Conservation (phyloP, 2,888 invertebrate genomes). For the Drosophila phalerata region DNA sequence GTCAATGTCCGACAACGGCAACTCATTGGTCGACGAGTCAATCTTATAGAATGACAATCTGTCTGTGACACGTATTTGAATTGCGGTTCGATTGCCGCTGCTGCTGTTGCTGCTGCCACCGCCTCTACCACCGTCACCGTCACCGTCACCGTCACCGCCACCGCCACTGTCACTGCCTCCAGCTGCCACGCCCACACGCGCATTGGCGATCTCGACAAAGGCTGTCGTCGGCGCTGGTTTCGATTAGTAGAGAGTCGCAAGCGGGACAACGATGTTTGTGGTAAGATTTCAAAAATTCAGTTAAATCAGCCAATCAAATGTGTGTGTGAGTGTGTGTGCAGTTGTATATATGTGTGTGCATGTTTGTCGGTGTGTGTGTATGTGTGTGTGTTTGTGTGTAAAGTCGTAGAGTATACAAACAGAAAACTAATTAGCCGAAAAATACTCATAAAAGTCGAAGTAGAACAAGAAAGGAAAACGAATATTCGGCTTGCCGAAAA, state of each 20-base stretch:
- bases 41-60: conserved; percentile 83
- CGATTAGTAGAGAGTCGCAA: conserved; percentile 22
- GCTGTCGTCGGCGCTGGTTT: conserved; percentile 18
- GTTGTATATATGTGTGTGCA: conserved; percentile 19
- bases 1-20: conserved; percentile 88
- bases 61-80: conserved; percentile 82
- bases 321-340: conserved; percentile 22
- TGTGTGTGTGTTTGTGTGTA: conserved; percentile 19
- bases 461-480: conserved; percentile 20
- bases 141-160: background rate
- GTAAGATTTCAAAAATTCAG: conserved; percentile 3
- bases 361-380: background rate
- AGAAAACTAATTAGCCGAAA: conserved; percentile 67
- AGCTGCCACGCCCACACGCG: conserved; percentile 24
- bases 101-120: conserved; percentile 14
- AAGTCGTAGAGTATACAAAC: conserved; percentile 59
- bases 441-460: conserved; percentile 29
- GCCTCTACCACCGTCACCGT: conserved; percentile 4
- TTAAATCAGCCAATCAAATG: conserved; percentile 12
- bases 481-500: conserved; percentile 42
- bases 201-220: conserved; percentile 45
- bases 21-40: conserved; percentile 89
- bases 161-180: background rate
- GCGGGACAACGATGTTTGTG: conserved; percentile 1
- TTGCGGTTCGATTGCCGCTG: conserved; percentile 53